Base-by-base conservation (phyloP, 2,888 invertebrate species). In the Chouioia cunea region DNA sequence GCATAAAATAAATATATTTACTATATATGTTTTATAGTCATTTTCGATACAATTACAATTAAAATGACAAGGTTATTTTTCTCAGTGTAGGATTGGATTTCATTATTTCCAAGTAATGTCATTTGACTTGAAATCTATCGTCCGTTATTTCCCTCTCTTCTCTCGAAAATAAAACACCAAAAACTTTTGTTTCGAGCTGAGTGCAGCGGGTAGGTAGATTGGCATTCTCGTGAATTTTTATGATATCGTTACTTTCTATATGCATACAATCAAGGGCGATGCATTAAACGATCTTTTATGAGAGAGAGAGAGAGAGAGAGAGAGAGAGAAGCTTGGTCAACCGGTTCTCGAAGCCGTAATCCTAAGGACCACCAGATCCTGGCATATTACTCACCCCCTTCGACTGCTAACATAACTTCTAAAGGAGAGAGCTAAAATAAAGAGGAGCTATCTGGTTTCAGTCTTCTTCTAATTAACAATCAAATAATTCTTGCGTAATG, bases 211-310 rank as follows among this genome's bases (percentile, higher is more conserved):
- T 36, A 70, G 53, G 65, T 57, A 66, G 71, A 66, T 71, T 71
- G 69, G 58, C 58, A 66, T 71, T 63, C 63, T 58, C 63, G 63
- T 58, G 57, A 62, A 52, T 71, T 71, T 73, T 71, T 71, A 73
- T 57, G 57, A 53, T 71, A 68, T 71, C 67, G 57, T 56, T 70
- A 74, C 72, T 77, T 75, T 75, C 71, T 73, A 67, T 64, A 65
- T 65, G 72, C 70, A 73, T 65, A 73, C 76, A 75, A 77, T 76
- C 76, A 76, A 73, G 73, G 71, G 70, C 73, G 74, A 71, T 72
- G 74, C 75, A 76, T 77, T 77, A 75, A 77, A 76, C 70, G 75
- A 77, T 70, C 77, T 71, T 77, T 74, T 76, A 75, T 73, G 74
- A 75, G 73, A 27, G 27, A 27, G 27, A 27, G 27, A 27, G 27